A percentile compares a stretch with the other conserved stretches of the same genome.
These are phyloP conservation scores for Bellardia pandia DNA, from an alignment of 2,888 invertebrate genomes.

Conservation along the genomic window DNA sequence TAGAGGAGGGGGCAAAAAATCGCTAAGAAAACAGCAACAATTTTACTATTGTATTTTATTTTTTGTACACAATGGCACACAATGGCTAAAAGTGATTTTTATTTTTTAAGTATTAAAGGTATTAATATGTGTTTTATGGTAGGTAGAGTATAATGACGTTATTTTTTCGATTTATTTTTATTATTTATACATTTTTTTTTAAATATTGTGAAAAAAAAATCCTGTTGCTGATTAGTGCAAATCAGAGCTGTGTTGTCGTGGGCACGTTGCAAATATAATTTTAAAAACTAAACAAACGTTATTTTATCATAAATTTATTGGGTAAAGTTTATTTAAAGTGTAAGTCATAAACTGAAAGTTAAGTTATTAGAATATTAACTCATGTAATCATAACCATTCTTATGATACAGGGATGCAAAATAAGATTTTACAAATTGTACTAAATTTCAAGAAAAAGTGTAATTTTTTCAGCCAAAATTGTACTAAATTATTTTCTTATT, in stretches of 20 bases:
- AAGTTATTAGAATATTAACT: no score
- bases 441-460: no score
- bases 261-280: neutral
- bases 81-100: constrained; percentile 48
- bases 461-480: no score
- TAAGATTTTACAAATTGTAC: no score
- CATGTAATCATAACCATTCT: no score
- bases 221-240: constrained; percentile 45
- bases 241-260: constrained; percentile 18
- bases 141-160: constrained; percentile 23
- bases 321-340: no score
- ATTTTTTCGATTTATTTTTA: constrained; percentile 5
- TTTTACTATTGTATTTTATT: constrained; percentile 14
- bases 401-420: no score
- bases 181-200: neutral
- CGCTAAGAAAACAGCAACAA: constrained; percentile 10
- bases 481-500: no score
- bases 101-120: constrained; percentile 54
- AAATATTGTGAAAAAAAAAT: constrained; percentile 34
- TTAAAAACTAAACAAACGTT: no score
- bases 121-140: constrained; percentile 56
- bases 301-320: no score
- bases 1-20: neutral
- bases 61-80: no score
- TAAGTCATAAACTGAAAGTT: no score